Evolutionary conservation across 2,888 invertebrate species (phyloP), one percentile per base, ranked within the genome.

Genomic region (Pyrgus malvae): DNA sequence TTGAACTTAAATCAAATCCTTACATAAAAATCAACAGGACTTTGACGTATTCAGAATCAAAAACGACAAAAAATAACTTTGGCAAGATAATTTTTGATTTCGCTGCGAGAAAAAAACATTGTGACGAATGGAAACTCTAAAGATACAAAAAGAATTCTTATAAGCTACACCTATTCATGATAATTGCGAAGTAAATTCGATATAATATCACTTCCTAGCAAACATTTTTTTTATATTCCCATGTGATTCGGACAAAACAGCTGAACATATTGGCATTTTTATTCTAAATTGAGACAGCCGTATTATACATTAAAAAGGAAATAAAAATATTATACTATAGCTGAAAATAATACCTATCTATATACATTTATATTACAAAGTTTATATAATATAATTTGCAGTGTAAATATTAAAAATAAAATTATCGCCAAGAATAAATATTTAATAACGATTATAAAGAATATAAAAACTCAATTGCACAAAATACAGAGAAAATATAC

Each of bases 111-210:
- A 58, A 65, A 62, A 63, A 37, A 31, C 55, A 65, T 74, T 73
- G 70, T 71, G 70, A 72, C 72, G 61, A 60, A 60, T 65, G 16
- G n/a, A 17, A 38, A 2, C 9, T 19, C 9, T 19, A n/a, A 38
- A 19, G 17, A 2, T 3, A 40, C 19, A 17, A 17, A 9, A 35
- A 14, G 16, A 14, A 44, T 57, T 55, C 68, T 73, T 68, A 68
- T 59, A 41, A 57, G 62, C 70, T 74, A 75, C 64, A 59, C 55
- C 63, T 61, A 61, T 62, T 63, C 55, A 57, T 64, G 64, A 65
- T 67, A 72, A 75, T 80, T 79, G 86, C 80, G 86, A 79, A 78
- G 69, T 89, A 89, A 89, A 89, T 89, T 89, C 89, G 89, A 83
- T 85, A 77, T 69, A 76, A 73, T 84, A 83, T 82, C 85, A 87